These are phyloP conservation scores for Lissocephala sabroskyi DNA, from an alignment of 2,888 invertebrate genomes.

Conservation along the genomic window DNA sequence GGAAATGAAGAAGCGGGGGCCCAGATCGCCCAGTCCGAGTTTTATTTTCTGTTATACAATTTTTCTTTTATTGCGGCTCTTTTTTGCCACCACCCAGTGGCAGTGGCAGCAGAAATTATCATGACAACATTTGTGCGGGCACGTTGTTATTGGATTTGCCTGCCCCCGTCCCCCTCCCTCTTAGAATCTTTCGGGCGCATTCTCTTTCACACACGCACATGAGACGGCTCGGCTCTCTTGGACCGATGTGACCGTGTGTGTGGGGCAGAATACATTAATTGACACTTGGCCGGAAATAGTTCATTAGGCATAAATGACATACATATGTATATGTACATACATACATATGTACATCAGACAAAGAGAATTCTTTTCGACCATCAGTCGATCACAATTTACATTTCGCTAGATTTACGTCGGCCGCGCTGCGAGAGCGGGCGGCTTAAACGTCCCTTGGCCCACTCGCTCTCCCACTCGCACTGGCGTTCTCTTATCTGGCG, in stretches of 20 bases:
- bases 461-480: too few relatives aligned
- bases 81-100: neutral
- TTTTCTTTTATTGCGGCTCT: conserved; percentile 10
- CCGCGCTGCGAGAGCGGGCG: conserved; percentile 21
- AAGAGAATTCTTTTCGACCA: conserved; percentile 33
- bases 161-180: conserved; percentile 28
- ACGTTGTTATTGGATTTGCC: conserved; percentile 49
- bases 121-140: conserved; percentile 61
- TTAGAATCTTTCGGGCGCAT: too few relatives aligned
- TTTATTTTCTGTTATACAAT: conserved; percentile 4
- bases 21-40: too few relatives aligned
- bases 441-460: conserved; percentile 42
- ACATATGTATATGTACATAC: conserved; percentile 20
- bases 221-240: neutral
- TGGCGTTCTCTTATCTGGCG: conserved; percentile 44
- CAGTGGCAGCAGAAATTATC: conserved; percentile 52
- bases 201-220: too few relatives aligned
- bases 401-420: conserved; percentile 45
- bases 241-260: neutral
- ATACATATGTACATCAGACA: too few relatives aligned
- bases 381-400: conserved; percentile 43
- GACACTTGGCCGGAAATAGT: conserved; percentile 66
- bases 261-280: conserved; percentile 60
- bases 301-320: conserved; percentile 65
- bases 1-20: conserved; percentile 21